These are phyloP conservation scores for Notolabrus celidotus DNA, from an alignment of 2,797 vertebrate species.

Conservation along the genomic window DNA sequence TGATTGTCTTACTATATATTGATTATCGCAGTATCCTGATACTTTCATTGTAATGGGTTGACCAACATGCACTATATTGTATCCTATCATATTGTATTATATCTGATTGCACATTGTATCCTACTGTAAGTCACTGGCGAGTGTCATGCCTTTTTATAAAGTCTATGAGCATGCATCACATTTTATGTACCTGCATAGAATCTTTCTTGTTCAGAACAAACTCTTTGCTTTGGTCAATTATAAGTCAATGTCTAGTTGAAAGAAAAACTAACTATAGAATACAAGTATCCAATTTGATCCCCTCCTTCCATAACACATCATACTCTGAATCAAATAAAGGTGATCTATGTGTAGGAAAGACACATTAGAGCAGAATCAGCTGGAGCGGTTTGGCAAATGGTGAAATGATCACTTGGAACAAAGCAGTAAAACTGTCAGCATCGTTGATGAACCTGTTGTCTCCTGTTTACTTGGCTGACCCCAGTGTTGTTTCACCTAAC, in stretches of 20 bases:
- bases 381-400: constrained; percentile 46
- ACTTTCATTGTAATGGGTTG: no score
- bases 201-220: no score
- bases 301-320: constrained; percentile 11
- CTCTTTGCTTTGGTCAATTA: neutral
- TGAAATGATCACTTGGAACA: constrained; percentile 37
- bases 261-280: constrained; percentile 13
- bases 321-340: no score
- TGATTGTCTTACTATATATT: no score
- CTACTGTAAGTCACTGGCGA: no score
- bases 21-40: no score
- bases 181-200: no score
- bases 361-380: constrained; percentile 37
- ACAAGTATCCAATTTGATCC: constrained; percentile 18
- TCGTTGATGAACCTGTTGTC: constrained; percentile 5
- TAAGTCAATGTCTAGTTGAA: constrained; percentile 36
- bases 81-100: no score
- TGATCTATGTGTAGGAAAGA: constrained; percentile 18
- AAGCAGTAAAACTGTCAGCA: constrained; percentile 17
- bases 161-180: no score
- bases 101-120: no score
- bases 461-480: constrained; percentile 12
- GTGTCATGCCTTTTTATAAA: no score
- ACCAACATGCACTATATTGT: no score
- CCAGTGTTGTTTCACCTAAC: constrained; percentile 7